Evolutionary conservation across 2,888 invertebrate species (phyloP).

Genomic region (Sthenelais limicola): DNA sequence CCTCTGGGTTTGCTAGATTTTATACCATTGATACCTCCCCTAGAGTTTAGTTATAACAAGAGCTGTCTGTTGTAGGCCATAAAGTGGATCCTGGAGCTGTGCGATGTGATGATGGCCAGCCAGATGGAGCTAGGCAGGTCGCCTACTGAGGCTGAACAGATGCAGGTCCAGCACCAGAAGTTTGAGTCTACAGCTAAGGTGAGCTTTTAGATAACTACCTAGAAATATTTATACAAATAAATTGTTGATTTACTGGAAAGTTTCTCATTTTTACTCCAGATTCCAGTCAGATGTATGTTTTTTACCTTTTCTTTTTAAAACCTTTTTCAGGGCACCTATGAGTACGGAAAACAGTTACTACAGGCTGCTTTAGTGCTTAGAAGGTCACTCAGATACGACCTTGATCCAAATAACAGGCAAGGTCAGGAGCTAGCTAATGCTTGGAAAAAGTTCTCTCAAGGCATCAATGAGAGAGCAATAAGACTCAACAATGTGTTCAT

Average conservation of each 20-base stretch:
- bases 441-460: conserved; percentile 81
- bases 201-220: too few species aligned
- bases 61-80: conserved; percentile 75
- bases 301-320: too few species aligned
- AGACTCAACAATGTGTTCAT: conserved; percentile 83
- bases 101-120: conserved; percentile 80
- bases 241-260: too few species aligned
- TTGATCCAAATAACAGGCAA: conserved; percentile 76
- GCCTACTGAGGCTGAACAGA: conserved; percentile 81
- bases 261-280: too few species aligned
- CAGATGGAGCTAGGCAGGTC: conserved; percentile 83
- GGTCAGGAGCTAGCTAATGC: conserved; percentile 77
- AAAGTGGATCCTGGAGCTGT: conserved; percentile 84
- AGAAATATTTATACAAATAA: too few species aligned
- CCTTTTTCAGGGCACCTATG: conserved; percentile 81
- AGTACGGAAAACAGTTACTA: conserved; percentile 85
- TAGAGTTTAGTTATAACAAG: too few species aligned
- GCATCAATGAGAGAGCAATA: conserved; percentile 84
- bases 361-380: conserved; percentile 83
- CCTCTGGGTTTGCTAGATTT: too few species aligned
- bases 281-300: neutral
- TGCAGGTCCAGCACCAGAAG: conserved; percentile 83
- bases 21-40: too few species aligned
- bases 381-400: conserved; percentile 78
- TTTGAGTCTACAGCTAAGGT: conserved; percentile 87